phyloP scores from a whole-genome alignment of 1,140 invertebrate species.

The Hypsibius dujardini region DNA sequence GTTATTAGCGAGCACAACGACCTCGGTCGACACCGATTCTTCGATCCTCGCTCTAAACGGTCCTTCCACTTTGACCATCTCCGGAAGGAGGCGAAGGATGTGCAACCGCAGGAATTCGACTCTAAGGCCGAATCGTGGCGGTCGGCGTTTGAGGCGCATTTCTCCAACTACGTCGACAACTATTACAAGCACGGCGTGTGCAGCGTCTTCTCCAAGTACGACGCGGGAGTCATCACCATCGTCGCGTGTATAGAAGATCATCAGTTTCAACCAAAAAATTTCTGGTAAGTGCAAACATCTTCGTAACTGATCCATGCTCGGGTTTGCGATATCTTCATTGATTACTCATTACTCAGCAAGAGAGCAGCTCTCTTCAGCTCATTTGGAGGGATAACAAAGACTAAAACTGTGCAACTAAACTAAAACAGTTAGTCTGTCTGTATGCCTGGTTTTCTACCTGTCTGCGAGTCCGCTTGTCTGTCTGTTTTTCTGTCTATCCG shows the following conservation, averaged over 20 bases:
- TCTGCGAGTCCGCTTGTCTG: no score
- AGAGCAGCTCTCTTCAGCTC: no score
- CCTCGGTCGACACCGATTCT: constrained; percentile 68
- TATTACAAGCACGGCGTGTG: constrained; percentile 83
- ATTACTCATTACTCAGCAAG: neutral
- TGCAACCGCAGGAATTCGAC: constrained; percentile 41
- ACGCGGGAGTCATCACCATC: constrained; percentile 52
- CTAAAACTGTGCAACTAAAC: no score
- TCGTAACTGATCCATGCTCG: constrained; percentile 21
- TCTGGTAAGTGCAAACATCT: no score
- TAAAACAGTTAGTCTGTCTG: no score
- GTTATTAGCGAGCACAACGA: constrained; percentile 95
- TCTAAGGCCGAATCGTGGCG: constrained; percentile 65
- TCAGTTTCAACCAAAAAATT: constrained; percentile 97
- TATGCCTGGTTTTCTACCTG: no score
- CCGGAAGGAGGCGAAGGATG: constrained; percentile 78
- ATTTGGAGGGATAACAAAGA: no score
- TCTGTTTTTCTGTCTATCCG: no score
- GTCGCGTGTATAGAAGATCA: constrained; percentile 92
- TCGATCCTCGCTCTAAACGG: constrained; percentile 78
- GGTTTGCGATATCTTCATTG: neutral
- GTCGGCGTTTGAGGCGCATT: constrained; percentile 64
- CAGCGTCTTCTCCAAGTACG: constrained; percentile 55
- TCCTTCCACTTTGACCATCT: constrained; percentile 92
- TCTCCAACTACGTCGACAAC: constrained; percentile 63